Evolutionary conservation across 2,113 vertebrate species (phyloP).

Genomic region (Labeo catla): DNA sequence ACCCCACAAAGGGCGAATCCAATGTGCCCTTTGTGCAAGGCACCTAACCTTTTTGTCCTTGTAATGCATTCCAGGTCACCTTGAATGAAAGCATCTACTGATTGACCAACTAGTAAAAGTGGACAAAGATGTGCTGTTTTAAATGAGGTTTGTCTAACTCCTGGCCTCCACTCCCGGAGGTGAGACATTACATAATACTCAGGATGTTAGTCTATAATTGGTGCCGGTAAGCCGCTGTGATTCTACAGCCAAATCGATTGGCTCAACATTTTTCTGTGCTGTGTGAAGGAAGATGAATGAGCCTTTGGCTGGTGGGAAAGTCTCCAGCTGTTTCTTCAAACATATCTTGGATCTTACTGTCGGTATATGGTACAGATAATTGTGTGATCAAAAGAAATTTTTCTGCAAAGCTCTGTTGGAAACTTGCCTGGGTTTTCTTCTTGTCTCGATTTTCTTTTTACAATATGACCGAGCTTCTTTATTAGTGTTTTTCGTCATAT

Average conservation of each 20-base stretch:
- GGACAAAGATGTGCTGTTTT: background rate
- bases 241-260: background rate
- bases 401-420: conserved; percentile 10
- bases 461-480: background rate
- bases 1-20: background rate
- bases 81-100: background rate
- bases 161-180: background rate
- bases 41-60: background rate
- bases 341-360: background rate
- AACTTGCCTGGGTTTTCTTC: background rate
- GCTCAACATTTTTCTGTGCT: conserved; percentile 10
- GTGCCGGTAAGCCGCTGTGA: background rate
- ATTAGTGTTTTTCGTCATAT: background rate
- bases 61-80: background rate
- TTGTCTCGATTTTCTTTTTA: background rate
- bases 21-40: background rate
- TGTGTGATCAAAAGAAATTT: background rate
- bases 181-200: conserved; percentile 36
- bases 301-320: conserved; percentile 16
- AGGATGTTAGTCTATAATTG: conserved; percentile 28
- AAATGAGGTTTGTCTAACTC: background rate
- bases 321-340: conserved; percentile 20
- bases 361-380: background rate
- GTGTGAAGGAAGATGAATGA: conserved; percentile 8
- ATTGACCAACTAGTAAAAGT: background rate